Evolutionary conservation across 2,113 vertebrate species (phyloP).

Genomic region (Rhinoptilus africanus): DNA sequence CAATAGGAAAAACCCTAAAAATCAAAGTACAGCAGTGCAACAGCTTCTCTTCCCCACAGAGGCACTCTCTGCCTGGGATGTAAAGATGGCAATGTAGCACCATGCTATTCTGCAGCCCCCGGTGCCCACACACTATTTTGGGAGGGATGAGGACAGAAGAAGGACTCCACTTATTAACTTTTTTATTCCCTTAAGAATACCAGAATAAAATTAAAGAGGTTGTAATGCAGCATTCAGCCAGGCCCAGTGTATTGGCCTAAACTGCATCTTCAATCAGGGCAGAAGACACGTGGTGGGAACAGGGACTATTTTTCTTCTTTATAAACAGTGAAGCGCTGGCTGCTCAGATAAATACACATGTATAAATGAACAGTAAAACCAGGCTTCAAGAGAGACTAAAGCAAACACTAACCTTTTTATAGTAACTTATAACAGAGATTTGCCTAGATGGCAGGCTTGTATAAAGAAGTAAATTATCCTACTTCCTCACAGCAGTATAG

Average conservation of each 20-base stretch:
- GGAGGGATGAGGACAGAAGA: background rate
- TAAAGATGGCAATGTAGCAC: background rate
- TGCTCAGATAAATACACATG: background rate
- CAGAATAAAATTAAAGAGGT: background rate
- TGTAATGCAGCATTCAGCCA: background rate
- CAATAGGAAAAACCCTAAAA: background rate
- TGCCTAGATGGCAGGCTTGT: constrained; percentile 68
- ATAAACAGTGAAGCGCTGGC: background rate
- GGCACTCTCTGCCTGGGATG: background rate
- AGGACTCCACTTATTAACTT: background rate
- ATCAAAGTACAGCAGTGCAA: background rate
- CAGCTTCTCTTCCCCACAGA: background rate
- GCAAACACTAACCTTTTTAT: constrained; percentile 31
- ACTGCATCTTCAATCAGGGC: background rate
- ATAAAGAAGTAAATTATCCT: constrained; percentile 53
- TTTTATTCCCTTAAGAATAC: background rate
- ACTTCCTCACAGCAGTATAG: background rate
- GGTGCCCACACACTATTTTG: background rate
- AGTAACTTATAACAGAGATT: constrained; percentile 28
- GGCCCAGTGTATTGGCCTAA: background rate
- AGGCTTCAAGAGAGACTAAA: background rate
- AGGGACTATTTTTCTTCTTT: background rate
- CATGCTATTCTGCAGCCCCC: background rate
- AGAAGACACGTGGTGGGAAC: background rate
- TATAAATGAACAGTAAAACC: background rate